These are phyloP conservation scores for Aculops lycopersici DNA, from an alignment of 1,140 invertebrate genomes.

Conservation along the genomic window DNA sequence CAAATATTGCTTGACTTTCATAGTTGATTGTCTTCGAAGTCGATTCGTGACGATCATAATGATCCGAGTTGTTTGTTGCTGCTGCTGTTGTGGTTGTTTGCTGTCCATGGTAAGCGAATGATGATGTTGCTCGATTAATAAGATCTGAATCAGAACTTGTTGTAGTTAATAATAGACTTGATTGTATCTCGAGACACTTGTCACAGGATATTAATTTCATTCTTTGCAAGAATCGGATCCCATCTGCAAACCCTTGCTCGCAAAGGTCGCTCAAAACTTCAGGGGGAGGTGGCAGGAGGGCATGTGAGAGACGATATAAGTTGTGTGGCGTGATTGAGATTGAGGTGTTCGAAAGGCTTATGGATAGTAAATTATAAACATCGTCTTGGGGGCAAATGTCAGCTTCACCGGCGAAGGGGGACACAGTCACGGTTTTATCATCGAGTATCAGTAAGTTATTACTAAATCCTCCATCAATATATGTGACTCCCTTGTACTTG, in stretches of 20 bases:
- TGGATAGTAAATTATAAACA: slow-evolving; percentile 21
- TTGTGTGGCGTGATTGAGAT: slow-evolving; percentile 49
- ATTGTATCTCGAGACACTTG: slow-evolving; percentile 11
- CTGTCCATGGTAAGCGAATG: too few relatives aligned
- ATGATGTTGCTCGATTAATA: too few relatives aligned
- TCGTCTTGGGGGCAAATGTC: slow-evolving; percentile 85
- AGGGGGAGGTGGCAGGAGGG: slow-evolving; percentile 70
- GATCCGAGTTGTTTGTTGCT: too few relatives aligned
- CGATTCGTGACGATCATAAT: too few relatives aligned
- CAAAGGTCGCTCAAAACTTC: slow-evolving; percentile 72
- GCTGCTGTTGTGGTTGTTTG: too few relatives aligned
- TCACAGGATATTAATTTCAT: slow-evolving; percentile 23
- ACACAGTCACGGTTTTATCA: slow-evolving; percentile 78
- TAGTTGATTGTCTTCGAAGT: too few relatives aligned
- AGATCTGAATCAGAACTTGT: not conserved
- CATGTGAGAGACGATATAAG: slow-evolving; percentile 55
- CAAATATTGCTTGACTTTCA: not conserved
- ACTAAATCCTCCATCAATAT: slow-evolving; percentile 86
- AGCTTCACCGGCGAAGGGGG: slow-evolving; percentile 83
- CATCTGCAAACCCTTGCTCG: slow-evolving; percentile 87
- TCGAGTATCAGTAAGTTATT: slow-evolving; percentile 77
- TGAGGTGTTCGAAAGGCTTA: slow-evolving; percentile 71
- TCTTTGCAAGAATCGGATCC: slow-evolving; percentile 55
- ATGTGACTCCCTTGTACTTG: slow-evolving; percentile 49
- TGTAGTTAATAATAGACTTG: slow-evolving; percentile 3